Conservation (phyloP, 2,113 vertebrate genomes). For the Talpa occidentalis region DNA sequence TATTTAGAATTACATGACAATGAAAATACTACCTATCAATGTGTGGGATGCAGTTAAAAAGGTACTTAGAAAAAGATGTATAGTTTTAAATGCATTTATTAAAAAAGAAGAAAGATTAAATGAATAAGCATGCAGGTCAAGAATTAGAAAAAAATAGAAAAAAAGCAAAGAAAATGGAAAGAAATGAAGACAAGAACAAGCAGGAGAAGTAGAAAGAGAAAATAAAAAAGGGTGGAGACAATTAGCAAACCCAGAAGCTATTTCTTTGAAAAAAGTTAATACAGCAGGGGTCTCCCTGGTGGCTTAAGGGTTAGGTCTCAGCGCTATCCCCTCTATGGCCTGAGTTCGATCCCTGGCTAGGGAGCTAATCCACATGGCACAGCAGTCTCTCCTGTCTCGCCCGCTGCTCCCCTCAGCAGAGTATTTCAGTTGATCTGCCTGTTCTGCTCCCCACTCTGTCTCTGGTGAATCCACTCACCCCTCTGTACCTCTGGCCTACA, state of each 20-base stretch:
- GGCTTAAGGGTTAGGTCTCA: no score
- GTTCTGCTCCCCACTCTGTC: no score
- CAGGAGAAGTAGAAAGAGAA: background rate
- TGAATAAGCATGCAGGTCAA: background rate
- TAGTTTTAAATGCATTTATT: slow-evolving; percentile 11
- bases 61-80: background rate
- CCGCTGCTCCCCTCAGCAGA: no score
- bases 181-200: background rate
- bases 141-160: background rate
- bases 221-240: background rate
- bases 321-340: no score
- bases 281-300: no score
- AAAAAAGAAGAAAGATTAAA: background rate
- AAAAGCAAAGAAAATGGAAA: background rate
- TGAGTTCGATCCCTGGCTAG: no score
- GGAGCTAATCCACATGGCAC: no score
- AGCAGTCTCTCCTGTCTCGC: no score
- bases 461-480: background rate
- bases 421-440: no score
- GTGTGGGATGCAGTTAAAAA: slow-evolving; percentile 41
- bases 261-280: background rate
- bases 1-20: slow-evolving; percentile 64
- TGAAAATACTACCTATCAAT: slow-evolving; percentile 55
- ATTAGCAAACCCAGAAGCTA: background rate
- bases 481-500: background rate